Base-by-base conservation (phyloP, 1,140 invertebrate genomes). In the Listronotus oregonensis region DNA sequence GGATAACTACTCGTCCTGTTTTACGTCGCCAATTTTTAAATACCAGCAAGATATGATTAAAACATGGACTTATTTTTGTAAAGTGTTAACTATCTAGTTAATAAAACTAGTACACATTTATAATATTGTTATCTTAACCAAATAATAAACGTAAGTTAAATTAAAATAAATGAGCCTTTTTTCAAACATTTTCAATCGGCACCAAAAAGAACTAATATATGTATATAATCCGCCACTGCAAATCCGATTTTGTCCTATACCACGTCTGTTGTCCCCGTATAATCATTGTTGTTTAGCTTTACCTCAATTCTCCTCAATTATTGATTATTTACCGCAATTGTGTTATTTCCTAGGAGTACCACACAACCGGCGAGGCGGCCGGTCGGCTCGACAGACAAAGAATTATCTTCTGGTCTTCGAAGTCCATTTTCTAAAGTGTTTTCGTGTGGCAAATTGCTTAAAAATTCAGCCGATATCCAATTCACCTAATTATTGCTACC, bases 251-350 rank as follows among this genome's bases (percentile, higher is more conserved):
- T 55, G 43, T 62, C 65, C 57, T 44, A 34, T 68, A 66, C 68
- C 55, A 67, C 60, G 65, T 67, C 59, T 67, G 50, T 43, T 58
- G 58, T 57, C 47, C 70, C 68, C 57, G 62, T 59, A 69, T 73
- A 72, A 73, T 72, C 59, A 73, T 73, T 72, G 71, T 71, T 69
- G 71, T 73, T 73, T 70, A 64, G 64, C 65, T 27, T 61, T 61
- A 59, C 50, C 59, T 64, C 70, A 72, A 73, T 71, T 64, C 68
- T 57, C 50, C 34, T 66, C 68, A 73, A 73, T 73, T 73, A 73
- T 71, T 73, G 70, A 73, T 71, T 73, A 70, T 73, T 71, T 70
- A 70, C 66, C 57, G 68, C 63, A 73, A 73, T 73, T 71, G 68
- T 70, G 66, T 71, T 67, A 67, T 63, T 58, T 68, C 59, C 66